Conservation (phyloP, 2,888 invertebrate species). For the Clanis bilineata region DNA sequence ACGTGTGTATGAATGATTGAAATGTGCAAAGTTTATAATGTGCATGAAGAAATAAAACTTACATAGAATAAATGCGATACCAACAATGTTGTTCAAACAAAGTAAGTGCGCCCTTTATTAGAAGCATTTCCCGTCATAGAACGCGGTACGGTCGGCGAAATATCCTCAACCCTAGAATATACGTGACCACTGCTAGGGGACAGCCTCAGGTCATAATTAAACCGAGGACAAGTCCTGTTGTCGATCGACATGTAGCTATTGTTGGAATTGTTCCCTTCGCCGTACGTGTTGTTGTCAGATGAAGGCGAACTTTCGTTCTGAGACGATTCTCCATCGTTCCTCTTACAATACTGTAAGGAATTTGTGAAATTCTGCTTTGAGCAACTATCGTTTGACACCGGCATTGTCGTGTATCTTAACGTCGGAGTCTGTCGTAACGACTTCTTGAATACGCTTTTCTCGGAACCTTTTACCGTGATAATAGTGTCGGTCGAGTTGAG, state of each 20-base stretch:
- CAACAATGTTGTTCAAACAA: constrained; percentile 58
- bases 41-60: constrained; percentile 34
- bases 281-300: constrained; percentile 82
- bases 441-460: constrained; percentile 78
- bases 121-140: constrained; percentile 59
- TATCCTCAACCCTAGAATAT: constrained; percentile 78
- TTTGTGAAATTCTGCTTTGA: constrained; percentile 80
- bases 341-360: constrained; percentile 74
- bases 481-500: constrained; percentile 85
- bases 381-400: constrained; percentile 76
- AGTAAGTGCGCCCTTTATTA: constrained; percentile 75
- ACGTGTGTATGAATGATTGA: constrained; percentile 36
- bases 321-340: constrained; percentile 75
- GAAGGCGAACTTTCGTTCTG: constrained; percentile 83
- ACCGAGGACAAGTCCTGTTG: constrained; percentile 77
- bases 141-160: constrained; percentile 71
- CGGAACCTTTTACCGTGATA: constrained; percentile 73
- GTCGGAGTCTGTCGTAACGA: constrained; percentile 72
- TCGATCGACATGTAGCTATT: constrained; percentile 87
- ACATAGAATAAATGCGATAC: constrained; percentile 20
- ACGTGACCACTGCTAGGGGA: constrained; percentile 79
- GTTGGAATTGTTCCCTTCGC: constrained; percentile 84
- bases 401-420: constrained; percentile 83
- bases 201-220: constrained; percentile 80
- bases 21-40: constrained; percentile 41